A percentile compares a stretch with the other conserved stretches of the same genome.
Evolutionary conservation across 2,113 vertebrate genomes (phyloP).

Genomic region (Pyrgilauda ruficollis): DNA sequence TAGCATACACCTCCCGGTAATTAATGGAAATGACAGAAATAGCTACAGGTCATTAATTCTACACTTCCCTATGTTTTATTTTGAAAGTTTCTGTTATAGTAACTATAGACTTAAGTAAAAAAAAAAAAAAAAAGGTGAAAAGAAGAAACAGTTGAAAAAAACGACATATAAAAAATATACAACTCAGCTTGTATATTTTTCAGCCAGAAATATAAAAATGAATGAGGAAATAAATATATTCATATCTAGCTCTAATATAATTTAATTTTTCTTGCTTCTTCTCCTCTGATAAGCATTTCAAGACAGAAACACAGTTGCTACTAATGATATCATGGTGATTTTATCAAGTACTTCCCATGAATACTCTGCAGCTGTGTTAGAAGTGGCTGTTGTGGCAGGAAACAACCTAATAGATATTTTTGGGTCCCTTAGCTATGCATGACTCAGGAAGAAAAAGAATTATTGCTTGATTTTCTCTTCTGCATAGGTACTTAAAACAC

Average conservation of each 20-base stretch:
- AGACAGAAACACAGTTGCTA: not conserved
- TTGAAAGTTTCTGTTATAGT: not conserved
- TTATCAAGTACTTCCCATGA: slow-evolving; percentile 38
- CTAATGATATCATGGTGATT: slow-evolving; percentile 19
- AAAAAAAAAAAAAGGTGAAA: not conserved
- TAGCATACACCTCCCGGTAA: not conserved
- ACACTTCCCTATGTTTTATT: not conserved
- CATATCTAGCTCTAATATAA: not conserved
- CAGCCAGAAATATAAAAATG: not conserved
- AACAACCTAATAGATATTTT: slow-evolving; percentile 22
- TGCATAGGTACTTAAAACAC: slow-evolving; percentile 18
- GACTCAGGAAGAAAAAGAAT: slow-evolving; percentile 53
- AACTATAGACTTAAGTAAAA: not conserved
- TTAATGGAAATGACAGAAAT: not conserved
- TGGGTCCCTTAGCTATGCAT: not conserved
- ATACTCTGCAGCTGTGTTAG: slow-evolving; percentile 38
- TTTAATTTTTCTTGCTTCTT: not conserved
- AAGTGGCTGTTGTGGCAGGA: slow-evolving; percentile 38
- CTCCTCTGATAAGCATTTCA: not conserved
- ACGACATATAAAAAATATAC: not conserved
- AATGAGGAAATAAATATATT: not conserved
- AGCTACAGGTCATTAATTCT: not conserved
- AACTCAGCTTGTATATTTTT: not conserved
- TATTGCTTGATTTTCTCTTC: slow-evolving; percentile 55
- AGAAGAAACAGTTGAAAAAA: not conserved